These are phyloP conservation scores for Radopholus similis DNA, from an alignment of 1,140 invertebrate species.

Conservation along the genomic window DNA sequence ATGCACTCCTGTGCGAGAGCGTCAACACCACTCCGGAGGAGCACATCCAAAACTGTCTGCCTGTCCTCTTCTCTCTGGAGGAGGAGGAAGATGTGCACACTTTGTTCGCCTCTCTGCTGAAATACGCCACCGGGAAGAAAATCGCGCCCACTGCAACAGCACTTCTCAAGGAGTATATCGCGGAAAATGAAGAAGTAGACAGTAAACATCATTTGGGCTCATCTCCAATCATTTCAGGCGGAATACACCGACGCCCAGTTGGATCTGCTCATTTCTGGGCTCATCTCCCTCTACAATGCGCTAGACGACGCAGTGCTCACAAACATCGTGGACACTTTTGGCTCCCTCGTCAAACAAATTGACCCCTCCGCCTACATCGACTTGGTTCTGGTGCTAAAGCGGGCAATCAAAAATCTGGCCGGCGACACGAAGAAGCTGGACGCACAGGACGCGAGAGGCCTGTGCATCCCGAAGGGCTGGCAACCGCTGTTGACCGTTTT, in stretches of 20 bases:
- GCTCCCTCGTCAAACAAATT: slow-evolving; percentile 39
- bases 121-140: slow-evolving; percentile 7
- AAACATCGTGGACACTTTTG: slow-evolving; percentile 35
- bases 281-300: slow-evolving; percentile 45
- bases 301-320: slow-evolving; percentile 39
- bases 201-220: background rate
- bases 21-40: slow-evolving; percentile 65
- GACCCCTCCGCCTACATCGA: slow-evolving; percentile 30
- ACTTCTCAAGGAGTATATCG: slow-evolving; percentile 39
- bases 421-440: background rate
- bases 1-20: slow-evolving; percentile 68
- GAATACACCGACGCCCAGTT: slow-evolving; percentile 15
- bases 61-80: slow-evolving; percentile 79
- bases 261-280: slow-evolving; percentile 43
- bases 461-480: slow-evolving; percentile 75
- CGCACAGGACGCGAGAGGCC: background rate
- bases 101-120: slow-evolving; percentile 38
- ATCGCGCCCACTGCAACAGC: slow-evolving; percentile 14
- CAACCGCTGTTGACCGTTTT: slow-evolving; percentile 87
- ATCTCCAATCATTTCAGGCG: background rate
- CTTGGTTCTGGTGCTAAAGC: slow-evolving; percentile 38
- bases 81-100: slow-evolving; percentile 45
- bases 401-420: slow-evolving; percentile 39
- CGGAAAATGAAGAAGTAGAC: slow-evolving; percentile 23
- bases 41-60: slow-evolving; percentile 85